These are phyloP conservation scores for Umimayanthus kanabou DNA, from an alignment of 92 coral and sea anemone genomes.

Conservation along the genomic window DNA sequence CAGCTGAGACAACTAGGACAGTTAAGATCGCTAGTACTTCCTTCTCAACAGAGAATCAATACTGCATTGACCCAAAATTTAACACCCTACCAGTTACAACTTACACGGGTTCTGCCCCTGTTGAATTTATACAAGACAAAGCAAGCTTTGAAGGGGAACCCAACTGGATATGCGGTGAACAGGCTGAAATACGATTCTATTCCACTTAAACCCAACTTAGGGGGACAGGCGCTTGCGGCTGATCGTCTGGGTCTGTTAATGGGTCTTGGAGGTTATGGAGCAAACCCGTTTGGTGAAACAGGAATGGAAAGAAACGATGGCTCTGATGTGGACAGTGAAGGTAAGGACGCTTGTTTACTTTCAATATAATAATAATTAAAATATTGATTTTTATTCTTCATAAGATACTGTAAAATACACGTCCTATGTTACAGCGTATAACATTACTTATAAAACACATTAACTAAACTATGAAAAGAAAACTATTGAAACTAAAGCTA, in stretches of 20 bases:
- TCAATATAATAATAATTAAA: background rate
- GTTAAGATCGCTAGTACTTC: slow-evolving; percentile 59
- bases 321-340: slow-evolving; percentile 12
- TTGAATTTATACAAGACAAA: slow-evolving; percentile 61
- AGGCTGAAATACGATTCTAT: slow-evolving; percentile 80
- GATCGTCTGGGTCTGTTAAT: slow-evolving; percentile 44
- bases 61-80: slow-evolving; percentile 61
- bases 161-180: slow-evolving; percentile 53
- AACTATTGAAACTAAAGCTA: too few species aligned
- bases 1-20: slow-evolving; percentile 64
- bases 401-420: too few species aligned
- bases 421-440: too few species aligned
- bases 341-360: background rate
- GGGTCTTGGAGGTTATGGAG: slow-evolving; percentile 3
- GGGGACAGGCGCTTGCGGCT: slow-evolving; percentile 47
- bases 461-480: too few species aligned
- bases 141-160: slow-evolving; percentile 20
- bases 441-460: too few species aligned
- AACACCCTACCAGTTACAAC: slow-evolving; percentile 64
- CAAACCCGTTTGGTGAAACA: slow-evolving; percentile 5
- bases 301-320: background rate
- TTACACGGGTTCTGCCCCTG: slow-evolving; percentile 73
- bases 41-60: slow-evolving; percentile 27
- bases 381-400: too few species aligned
- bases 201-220: slow-evolving; percentile 68